These are phyloP conservation scores for Perccottus glenii DNA, from an alignment of 2,113 vertebrate genomes.

Conservation along the genomic window DNA sequence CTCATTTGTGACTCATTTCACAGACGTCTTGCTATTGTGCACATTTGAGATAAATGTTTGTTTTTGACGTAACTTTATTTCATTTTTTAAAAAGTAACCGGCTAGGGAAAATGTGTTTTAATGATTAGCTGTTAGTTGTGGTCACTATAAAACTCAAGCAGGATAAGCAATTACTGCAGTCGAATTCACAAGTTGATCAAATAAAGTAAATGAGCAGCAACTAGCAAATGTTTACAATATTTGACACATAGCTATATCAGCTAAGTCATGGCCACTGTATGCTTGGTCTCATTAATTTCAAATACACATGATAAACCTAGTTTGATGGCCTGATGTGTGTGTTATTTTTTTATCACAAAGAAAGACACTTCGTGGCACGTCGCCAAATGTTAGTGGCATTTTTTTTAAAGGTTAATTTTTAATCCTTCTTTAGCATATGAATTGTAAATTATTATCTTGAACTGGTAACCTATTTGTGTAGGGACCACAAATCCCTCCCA, in stretches of 20 bases:
- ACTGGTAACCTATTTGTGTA: conserved; percentile 1
- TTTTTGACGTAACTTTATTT: too few species aligned
- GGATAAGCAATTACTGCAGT: too few species aligned
- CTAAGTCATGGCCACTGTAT: too few species aligned
- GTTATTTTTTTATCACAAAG: conserved; percentile 20
- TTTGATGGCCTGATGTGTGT: conserved; percentile 1
- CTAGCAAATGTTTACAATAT: too few species aligned
- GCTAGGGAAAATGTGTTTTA: too few species aligned
- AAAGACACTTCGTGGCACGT: too few species aligned
- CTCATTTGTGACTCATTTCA: not conserved
- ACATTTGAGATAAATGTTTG: not conserved
- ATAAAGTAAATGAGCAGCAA: too few species aligned
- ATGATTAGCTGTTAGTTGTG: too few species aligned
- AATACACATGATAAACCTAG: not conserved
- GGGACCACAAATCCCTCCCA: conserved; percentile 2
- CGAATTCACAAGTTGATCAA: too few species aligned
- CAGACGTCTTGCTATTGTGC: not conserved
- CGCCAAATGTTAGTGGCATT: not conserved
- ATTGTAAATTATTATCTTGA: conserved; percentile 58
- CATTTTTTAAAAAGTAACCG: too few species aligned
- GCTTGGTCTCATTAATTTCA: not conserved
- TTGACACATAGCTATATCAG: too few species aligned
- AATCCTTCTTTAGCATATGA: conserved; percentile 43
- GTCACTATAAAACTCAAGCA: too few species aligned
- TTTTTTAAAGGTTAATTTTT: conserved; percentile 58